phyloP scores from a whole-genome alignment of 2,113 vertebrate genomes.

The Lanius ludovicianus region DNA sequence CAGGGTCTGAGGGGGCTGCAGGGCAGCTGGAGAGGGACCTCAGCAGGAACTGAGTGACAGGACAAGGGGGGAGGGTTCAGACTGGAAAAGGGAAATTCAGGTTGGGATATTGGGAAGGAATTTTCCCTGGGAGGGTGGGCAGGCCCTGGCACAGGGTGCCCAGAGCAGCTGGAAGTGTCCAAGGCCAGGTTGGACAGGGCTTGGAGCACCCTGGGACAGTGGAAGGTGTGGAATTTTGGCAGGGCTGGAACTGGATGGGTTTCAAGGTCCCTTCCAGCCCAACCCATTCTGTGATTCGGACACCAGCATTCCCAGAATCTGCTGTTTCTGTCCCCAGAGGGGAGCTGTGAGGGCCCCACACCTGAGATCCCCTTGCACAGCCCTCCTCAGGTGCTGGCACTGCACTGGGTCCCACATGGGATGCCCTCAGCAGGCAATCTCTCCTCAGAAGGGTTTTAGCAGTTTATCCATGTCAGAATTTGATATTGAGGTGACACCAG shows the following conservation, averaged over 20 bases:
- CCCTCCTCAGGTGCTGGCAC: neutral
- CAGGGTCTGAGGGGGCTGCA: neutral
- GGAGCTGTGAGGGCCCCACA: neutral
- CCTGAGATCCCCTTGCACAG: neutral
- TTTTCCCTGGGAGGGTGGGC: neutral
- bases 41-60: neutral
- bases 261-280: neutral
- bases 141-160: neutral
- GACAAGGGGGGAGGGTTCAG: neutral
- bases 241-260: rapidly evolving
- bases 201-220: neutral
- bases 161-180: neutral
- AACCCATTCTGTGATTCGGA: neutral
- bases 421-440: neutral
- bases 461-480: neutral
- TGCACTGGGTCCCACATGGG: neutral
- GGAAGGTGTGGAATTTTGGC: neutral
- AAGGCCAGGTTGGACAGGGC: neutral
- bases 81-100: neutral
- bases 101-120: neutral
- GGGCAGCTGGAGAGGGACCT: neutral
- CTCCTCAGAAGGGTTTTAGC: neutral
- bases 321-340: neutral
- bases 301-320: neutral
- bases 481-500: neutral